phyloP scores from a whole-genome alignment of 2,113 vertebrate species.

The Otus sunia region DNA sequence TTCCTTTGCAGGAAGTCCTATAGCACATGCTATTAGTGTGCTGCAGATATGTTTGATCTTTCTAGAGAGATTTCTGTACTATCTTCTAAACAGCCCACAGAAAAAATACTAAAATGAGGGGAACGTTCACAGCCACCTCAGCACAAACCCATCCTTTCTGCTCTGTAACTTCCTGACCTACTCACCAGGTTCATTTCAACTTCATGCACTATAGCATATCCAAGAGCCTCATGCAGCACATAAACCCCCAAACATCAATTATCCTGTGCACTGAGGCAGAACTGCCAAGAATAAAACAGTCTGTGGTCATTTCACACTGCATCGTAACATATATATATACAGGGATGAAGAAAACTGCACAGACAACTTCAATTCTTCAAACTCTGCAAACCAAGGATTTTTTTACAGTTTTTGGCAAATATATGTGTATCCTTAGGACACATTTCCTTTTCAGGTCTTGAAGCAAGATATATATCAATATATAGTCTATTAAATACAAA shows the following conservation, averaged over 20 bases:
- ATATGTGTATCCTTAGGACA: background rate
- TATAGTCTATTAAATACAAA: background rate
- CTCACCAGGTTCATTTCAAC: background rate
- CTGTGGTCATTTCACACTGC: background rate
- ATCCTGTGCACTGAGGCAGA: background rate
- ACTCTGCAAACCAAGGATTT: background rate
- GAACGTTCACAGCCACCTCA: background rate
- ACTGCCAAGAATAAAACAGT: background rate
- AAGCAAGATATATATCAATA: background rate
- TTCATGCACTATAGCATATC: background rate
- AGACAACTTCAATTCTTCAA: background rate
- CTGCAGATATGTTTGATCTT: background rate
- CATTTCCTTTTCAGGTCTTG: background rate
- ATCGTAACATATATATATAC: background rate
- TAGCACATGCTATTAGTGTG: background rate
- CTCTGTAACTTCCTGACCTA: background rate
- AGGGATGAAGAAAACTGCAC: background rate
- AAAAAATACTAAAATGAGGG: background rate
- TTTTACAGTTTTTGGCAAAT: background rate
- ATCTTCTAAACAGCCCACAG: background rate
- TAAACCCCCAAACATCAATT: background rate
- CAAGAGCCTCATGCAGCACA: background rate
- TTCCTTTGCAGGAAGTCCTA: background rate
- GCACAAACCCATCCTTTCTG: background rate
- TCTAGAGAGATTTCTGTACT: background rate